Percentiles rank a stretch among this genome's conserved stretches.
Conservation (phyloP, 2,888 invertebrate genomes). For the Cheilosia vulpina region DNA sequence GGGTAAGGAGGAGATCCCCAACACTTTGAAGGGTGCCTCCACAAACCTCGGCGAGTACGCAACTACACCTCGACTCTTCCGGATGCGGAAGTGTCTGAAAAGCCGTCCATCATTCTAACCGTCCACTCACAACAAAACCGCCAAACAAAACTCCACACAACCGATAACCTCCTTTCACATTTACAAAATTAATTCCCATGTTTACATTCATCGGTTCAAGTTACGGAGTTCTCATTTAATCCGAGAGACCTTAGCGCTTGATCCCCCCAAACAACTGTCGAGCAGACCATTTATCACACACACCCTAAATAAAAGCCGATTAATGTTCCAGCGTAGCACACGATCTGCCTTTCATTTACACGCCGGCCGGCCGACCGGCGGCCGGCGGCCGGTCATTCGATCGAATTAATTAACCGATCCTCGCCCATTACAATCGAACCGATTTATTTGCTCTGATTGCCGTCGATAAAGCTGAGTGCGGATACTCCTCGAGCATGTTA, state of each 20-base stretch:
- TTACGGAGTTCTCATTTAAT: slow-evolving; percentile 47
- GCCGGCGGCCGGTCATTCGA: slow-evolving; percentile 9
- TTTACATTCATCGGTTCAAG: slow-evolving; percentile 41
- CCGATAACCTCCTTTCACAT: slow-evolving; percentile 58
- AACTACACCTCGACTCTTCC: too few species aligned
- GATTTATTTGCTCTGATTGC: slow-evolving; percentile 73
- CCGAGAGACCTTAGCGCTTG: slow-evolving; percentile 26
- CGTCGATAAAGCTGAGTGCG: slow-evolving; percentile 48
- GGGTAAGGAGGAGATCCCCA: too few species aligned
- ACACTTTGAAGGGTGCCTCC: too few species aligned
- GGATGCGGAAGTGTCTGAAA: too few species aligned
- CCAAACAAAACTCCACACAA: not conserved
- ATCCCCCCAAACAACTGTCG: slow-evolving; percentile 60
- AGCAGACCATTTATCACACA: slow-evolving; percentile 73
- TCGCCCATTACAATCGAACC: slow-evolving; percentile 72
- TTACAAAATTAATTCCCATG: slow-evolving; percentile 17
- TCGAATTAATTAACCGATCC: slow-evolving; percentile 75
- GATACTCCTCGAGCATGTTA: slow-evolving; percentile 18
- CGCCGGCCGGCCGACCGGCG: slow-evolving; percentile 26
- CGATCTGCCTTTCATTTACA: slow-evolving; percentile 74
- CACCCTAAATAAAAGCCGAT: slow-evolving; percentile 66
- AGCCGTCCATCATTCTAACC: too few species aligned
- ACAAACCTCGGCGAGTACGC: too few species aligned
- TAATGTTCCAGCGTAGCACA: slow-evolving; percentile 66
- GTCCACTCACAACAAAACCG: too few species aligned